Base-by-base conservation (phyloP, 2,797 vertebrate genomes). In the Acanthis flammea region DNA sequence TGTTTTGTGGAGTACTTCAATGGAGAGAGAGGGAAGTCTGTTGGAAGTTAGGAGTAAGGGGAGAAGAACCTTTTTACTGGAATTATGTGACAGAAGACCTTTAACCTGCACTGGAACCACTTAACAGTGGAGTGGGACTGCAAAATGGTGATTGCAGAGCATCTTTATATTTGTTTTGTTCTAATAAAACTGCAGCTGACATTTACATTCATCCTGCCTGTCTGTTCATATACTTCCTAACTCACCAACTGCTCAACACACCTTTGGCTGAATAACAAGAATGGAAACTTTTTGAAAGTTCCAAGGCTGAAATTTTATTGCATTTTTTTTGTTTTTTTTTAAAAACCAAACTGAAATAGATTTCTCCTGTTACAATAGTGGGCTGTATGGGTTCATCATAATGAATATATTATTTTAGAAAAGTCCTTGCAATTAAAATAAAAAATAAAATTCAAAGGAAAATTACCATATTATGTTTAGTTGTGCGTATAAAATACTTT, bases 251-350 rank as follows among this genome's bases (percentile, higher is more conserved):
- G 86, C 27, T 91, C 33, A 85, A 31, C 82, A 88, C 68, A 88
- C 79, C 88, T 94, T 91, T 91, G 93, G 72, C 85, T 88, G 53
- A 88, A 71, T 62, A 74, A 80, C 65, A 91, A 63, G 72, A 85
- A 57, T 83, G 57, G 57, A 82, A 95, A 51, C 15, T 47, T 92
- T 27, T 28, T 83, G 0, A 77, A 95, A 45, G 21, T 95, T 95
- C 67, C 31, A 60, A 85, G 54, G 27, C 61, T 61, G 28, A 72
- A 50, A 39, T 66, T 89, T 74, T 68, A 84, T 17, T 73, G n/a
- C 68, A 14, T 75, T 41, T 48, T 42, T 42, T 18, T 42, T 42
- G 8, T 19, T 42, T 42, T 42, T 42, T 42, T 42, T 42, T 19
- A 19, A 19, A 42, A 44, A 44, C 9, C 42, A 44, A 44, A 22